Evolutionary conservation across 2,888 invertebrate genomes (phyloP), one percentile per base, ranked within the genome.

Genomic region (Priocnemis perturbator): DNA sequence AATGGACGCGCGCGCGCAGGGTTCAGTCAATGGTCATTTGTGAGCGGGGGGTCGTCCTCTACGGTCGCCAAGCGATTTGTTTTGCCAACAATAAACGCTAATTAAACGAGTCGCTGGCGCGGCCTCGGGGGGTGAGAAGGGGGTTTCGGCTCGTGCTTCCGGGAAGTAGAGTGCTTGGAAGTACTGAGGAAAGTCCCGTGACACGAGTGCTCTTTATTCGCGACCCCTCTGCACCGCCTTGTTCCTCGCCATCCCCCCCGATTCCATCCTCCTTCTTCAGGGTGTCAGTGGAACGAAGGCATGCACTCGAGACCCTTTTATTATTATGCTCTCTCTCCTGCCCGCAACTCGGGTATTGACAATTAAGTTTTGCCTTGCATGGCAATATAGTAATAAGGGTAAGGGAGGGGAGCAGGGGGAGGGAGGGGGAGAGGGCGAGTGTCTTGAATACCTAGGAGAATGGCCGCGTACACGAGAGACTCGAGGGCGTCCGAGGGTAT

Each of bases 31-130:
- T 3, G 7, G 2, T 37, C 1, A 11, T 37, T 11, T 11, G 4
- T n/a, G n/a, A n/a, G n/a, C n/a, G n/a, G n/a, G n/a, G 11, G 37
- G 37, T 11, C 37, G 14, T 37, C 14, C 11, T 37, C 37, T 11
- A 7, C 11, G n/a, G 19, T 60, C 44, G 19, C 58, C 63, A 2
- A 50, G 64, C 21, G 55, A 62, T 76, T 81, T 85, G 81, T 85
- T 85, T 83, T 83, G 81, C 76, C 83, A 84, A 83, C 83, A 85
- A 80, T 82, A 72, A 77, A 67, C 65, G 64, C 62, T 74, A 79
- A 82, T 83, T 78, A 77, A 78, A 78, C 56, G 63, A 30, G 71
- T 63, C 60, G 63, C 45, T 53, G 15, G 67, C 57, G 58, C n/a
- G 44, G 26, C 59, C 52, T 45, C 66, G 63, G 65, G 73, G 64